A percentile compares a stretch with the other conserved stretches of the same genome.
These are phyloP conservation scores for Bombus affinis DNA, from an alignment of 1,140 invertebrate species.

Conservation along the genomic window DNA sequence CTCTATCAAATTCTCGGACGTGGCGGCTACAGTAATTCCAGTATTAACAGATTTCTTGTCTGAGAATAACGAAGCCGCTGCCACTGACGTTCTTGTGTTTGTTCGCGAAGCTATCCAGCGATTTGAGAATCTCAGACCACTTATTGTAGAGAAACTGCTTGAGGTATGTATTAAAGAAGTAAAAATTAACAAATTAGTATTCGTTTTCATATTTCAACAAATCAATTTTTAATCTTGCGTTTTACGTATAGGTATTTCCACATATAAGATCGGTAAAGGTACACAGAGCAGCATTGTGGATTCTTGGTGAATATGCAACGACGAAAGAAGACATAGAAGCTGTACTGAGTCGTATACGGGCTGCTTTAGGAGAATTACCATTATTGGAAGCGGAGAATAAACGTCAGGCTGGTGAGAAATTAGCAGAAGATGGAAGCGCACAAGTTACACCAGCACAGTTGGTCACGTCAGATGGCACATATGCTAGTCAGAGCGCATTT, in stretches of 20 bases:
- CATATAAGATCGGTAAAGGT: slow-evolving; percentile 93
- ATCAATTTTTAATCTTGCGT: slow-evolving; percentile 8
- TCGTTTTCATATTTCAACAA: not conserved
- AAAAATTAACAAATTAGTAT: not conserved
- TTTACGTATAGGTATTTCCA: slow-evolving; percentile 84
- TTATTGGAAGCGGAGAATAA: slow-evolving; percentile 95
- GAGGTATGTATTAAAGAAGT: slow-evolving; percentile 81
- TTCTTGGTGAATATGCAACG: slow-evolving; percentile 97
- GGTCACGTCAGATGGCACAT: slow-evolving; percentile 99
- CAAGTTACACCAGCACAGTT: slow-evolving; percentile 84
- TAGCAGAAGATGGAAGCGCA: slow-evolving; percentile 80
- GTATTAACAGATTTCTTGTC: slow-evolving; percentile 98
- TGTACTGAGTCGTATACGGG: slow-evolving; percentile 90
- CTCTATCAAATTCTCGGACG: slow-evolving; percentile 99
- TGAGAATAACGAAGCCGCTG: slow-evolving; percentile 96
- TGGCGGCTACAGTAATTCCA: slow-evolving; percentile 96
- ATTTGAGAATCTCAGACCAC: slow-evolving; percentile 90
- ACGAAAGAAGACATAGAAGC: slow-evolving; percentile 89
- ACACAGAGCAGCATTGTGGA: slow-evolving; percentile 98
- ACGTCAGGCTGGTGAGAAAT: slow-evolving; percentile 86
- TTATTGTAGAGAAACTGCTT: slow-evolving; percentile 87
- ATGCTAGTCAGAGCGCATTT: slow-evolving; percentile 98
- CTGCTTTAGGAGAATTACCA: slow-evolving; percentile 93
- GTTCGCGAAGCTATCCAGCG: slow-evolving; percentile 97
- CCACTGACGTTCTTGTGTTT: slow-evolving; percentile 97